A percentile compares a stretch with the other conserved stretches of the same genome.
phyloP scores from a whole-genome alignment of 2,797 vertebrate species.

The Hippocampus kuda region DNA sequence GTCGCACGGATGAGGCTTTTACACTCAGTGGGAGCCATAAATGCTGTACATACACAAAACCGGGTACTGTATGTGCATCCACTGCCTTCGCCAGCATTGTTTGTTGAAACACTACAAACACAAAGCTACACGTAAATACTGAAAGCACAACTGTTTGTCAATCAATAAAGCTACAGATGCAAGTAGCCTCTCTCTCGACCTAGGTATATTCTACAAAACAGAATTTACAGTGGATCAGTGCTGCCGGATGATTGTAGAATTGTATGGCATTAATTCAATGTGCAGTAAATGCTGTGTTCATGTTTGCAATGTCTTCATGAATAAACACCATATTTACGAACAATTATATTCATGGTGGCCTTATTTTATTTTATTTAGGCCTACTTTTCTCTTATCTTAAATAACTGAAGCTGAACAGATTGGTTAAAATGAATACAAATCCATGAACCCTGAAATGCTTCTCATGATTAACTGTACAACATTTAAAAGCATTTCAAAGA shows the following conservation, averaged over 20 bases:
- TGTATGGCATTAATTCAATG: background rate
- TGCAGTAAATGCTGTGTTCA: background rate
- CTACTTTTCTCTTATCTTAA: background rate
- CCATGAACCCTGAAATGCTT: background rate
- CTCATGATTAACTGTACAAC: no score
- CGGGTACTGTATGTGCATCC: background rate
- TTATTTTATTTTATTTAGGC: background rate
- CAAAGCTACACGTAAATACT: background rate
- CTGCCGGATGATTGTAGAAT: background rate
- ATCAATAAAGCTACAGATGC: background rate
- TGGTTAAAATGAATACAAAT: background rate
- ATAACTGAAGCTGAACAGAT: background rate
- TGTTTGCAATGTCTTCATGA: background rate
- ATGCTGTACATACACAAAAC: background rate
- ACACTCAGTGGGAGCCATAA: background rate
- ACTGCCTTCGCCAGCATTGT: background rate
- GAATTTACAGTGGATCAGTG: background rate
- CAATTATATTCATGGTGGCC: background rate
- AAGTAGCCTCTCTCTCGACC: background rate
- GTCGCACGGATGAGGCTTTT: constrained; percentile 32
- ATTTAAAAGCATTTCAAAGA: no score
- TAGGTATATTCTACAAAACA: background rate
- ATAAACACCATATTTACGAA: background rate
- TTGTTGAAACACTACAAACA: background rate
- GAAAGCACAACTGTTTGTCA: background rate